These are phyloP conservation scores for Rosalia funebris DNA, from an alignment of 2,888 invertebrate genomes.

Conservation along the genomic window DNA sequence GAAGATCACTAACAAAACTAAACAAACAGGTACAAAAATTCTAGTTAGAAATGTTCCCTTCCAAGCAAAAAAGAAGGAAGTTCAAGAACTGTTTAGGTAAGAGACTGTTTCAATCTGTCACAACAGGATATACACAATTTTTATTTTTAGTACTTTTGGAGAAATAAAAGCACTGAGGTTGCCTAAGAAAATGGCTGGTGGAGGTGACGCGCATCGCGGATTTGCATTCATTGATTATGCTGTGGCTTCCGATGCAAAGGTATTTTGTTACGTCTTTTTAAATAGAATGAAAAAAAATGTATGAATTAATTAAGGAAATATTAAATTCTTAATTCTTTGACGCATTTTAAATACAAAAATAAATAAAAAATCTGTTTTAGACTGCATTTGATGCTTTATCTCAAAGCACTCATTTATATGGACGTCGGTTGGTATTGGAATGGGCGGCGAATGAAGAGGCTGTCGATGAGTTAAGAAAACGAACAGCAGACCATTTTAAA, in stretches of 20 bases:
- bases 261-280: slow-evolving; percentile 56
- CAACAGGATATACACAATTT: not conserved
- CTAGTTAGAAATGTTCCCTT: slow-evolving; percentile 95
- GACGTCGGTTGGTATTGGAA: slow-evolving; percentile 92
- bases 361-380: slow-evolving; percentile 65
- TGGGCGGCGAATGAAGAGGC: slow-evolving; percentile 89
- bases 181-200: slow-evolving; percentile 86
- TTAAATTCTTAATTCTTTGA: too few species aligned
- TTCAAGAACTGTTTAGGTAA: slow-evolving; percentile 90
- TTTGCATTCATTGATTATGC: slow-evolving; percentile 96
- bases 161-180: slow-evolving; percentile 89
- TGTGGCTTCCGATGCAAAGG: slow-evolving; percentile 91
- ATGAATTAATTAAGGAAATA: too few species aligned
- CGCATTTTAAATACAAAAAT: too few species aligned
- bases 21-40: slow-evolving; percentile 87
- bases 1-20: slow-evolving; percentile 69
- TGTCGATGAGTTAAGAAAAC: slow-evolving; percentile 82
- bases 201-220: slow-evolving; percentile 82
- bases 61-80: slow-evolving; percentile 86
- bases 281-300: too few species aligned
- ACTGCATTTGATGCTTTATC: slow-evolving; percentile 92
- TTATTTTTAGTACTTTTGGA: slow-evolving; percentile 82
- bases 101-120: slow-evolving; percentile 41
- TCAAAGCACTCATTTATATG: slow-evolving; percentile 97
- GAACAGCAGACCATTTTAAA: slow-evolving; percentile 79